phyloP scores from a whole-genome alignment of 2,888 invertebrate species.

The Pimpla rufipes region DNA sequence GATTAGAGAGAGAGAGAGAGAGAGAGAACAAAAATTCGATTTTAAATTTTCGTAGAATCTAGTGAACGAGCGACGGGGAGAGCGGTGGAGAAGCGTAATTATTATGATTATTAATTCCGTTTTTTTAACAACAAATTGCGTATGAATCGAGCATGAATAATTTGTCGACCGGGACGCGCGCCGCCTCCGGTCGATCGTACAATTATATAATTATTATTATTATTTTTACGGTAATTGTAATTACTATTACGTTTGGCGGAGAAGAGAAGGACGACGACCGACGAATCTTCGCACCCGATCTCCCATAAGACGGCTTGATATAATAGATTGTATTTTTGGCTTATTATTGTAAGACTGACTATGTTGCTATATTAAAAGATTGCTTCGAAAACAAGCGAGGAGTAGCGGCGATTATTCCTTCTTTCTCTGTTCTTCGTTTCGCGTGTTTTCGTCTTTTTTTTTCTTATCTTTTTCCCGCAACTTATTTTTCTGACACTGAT shows the following conservation, averaged over 20 bases:
- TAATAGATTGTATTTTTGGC: slow-evolving; percentile 84
- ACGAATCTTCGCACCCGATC: slow-evolving; percentile 72
- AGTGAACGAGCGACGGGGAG: not conserved
- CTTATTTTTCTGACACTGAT: too few relatives aligned
- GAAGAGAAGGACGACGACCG: slow-evolving; percentile 44
- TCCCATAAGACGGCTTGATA: slow-evolving; percentile 77
- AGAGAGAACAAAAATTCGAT: slow-evolving; percentile 8
- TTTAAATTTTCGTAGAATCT: not conserved
- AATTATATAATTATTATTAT: slow-evolving; percentile 38
- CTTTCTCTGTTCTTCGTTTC: not conserved
- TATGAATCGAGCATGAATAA: slow-evolving; percentile 30
- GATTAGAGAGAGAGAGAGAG: slow-evolving; percentile 2
- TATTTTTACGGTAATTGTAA: slow-evolving; percentile 56
- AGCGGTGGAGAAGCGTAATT: slow-evolving; percentile 7
- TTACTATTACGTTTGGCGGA: slow-evolving; percentile 55
- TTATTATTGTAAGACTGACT: slow-evolving; percentile 85
- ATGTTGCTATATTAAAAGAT: slow-evolving; percentile 85
- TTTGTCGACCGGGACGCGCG: slow-evolving; percentile 26
- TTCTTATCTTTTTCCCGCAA: too few relatives aligned
- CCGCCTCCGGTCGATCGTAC: slow-evolving; percentile 44
- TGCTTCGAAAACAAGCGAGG: slow-evolving; percentile 80
- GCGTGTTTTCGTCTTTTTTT: not conserved
- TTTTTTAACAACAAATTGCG: slow-evolving; percentile 5
- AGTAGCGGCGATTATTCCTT: not conserved
- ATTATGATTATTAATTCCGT: slow-evolving; percentile 5